These are phyloP conservation scores for Periplaneta americana DNA, from an alignment of 1,140 invertebrate genomes.

Conservation along the genomic window DNA sequence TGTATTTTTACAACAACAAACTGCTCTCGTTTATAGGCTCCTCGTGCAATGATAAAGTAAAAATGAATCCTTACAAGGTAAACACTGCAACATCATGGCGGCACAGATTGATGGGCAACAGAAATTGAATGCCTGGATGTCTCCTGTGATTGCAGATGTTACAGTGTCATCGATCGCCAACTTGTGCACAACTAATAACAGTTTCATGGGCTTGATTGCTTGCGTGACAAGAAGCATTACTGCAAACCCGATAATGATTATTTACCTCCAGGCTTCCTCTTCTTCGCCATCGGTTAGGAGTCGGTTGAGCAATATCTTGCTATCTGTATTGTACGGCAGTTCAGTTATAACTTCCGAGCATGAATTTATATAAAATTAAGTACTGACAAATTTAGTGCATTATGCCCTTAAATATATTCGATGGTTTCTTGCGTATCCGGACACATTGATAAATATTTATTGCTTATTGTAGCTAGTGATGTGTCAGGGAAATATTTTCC, in stretches of 20 bases:
- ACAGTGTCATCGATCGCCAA: background rate
- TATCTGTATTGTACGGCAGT: background rate
- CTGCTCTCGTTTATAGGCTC: background rate
- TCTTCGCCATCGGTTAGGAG: background rate
- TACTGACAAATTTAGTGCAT: too few relatives aligned
- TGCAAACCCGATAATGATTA: background rate
- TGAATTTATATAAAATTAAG: background rate
- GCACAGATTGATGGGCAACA: too few relatives aligned
- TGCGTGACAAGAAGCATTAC: background rate
- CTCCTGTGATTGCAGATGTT: background rate
- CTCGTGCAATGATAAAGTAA: background rate
- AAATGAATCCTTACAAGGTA: background rate
- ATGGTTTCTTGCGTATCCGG: background rate
- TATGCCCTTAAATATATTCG: too few relatives aligned
- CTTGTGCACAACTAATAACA: background rate
- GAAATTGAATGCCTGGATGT: too few relatives aligned
- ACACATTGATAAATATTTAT: background rate
- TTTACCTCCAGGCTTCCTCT: background rate
- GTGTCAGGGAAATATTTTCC: too few relatives aligned
- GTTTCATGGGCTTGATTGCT: background rate
- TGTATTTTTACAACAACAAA: background rate
- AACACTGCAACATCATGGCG: background rate
- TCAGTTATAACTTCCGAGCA: background rate
- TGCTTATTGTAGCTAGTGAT: too few relatives aligned
- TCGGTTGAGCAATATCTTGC: background rate